Percentiles rank a stretch among this genome's conserved stretches.
Evolutionary conservation across 1,140 invertebrate species (phyloP).

Genomic region (Ganaspis sp.): DNA sequence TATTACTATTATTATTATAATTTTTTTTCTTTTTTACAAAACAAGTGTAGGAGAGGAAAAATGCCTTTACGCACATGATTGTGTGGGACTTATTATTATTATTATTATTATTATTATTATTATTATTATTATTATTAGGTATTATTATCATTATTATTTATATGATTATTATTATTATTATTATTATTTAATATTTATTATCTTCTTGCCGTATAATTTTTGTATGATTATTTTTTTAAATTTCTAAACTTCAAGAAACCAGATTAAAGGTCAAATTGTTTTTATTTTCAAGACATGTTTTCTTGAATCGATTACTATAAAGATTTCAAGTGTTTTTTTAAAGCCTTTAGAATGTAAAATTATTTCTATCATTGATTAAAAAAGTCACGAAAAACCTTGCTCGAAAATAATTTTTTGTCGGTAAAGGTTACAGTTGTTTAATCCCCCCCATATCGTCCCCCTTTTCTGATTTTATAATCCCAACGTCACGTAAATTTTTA

Average conservation of each 20-base stretch:
- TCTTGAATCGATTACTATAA: not conserved
- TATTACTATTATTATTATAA: too few relatives aligned
- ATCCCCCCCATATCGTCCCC: not conserved
- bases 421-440: not conserved
- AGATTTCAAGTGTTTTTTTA: not conserved
- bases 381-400: not conserved
- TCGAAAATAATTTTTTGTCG: not conserved
- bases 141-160: too few relatives aligned
- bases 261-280: conserved; percentile 1
- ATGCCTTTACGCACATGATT: too few relatives aligned
- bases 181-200: too few relatives aligned
- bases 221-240: not conserved
- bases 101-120: not conserved
- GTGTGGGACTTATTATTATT: not conserved
- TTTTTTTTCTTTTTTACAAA: too few relatives aligned
- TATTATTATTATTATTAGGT: not conserved
- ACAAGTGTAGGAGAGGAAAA: too few relatives aligned
- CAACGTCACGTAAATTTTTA: too few relatives aligned
- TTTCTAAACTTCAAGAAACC: not conserved
- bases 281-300: not conserved
- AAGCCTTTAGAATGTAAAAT: conserved; percentile 10
- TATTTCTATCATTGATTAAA: not conserved
- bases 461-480: too few relatives aligned
- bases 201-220: too few relatives aligned
- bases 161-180: too few relatives aligned